Base-by-base conservation (phyloP, 2,113 vertebrate genomes). In the Myrmophylax atrothorax region DNA sequence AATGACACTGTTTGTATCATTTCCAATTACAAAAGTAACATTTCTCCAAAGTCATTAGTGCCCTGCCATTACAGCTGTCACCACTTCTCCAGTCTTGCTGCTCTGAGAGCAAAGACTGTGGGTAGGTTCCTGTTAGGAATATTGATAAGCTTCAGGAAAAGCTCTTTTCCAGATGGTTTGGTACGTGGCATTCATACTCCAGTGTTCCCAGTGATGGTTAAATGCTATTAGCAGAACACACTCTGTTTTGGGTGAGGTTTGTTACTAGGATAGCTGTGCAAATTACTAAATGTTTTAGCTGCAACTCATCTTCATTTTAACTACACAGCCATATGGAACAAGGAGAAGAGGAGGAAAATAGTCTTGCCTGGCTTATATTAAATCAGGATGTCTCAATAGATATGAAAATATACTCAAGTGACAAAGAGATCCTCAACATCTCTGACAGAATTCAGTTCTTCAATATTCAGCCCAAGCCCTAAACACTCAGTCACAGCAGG, bases 21-120 rank as follows among this genome's bases (percentile, higher is more conserved):
- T 86, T 93, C 64, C 93, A 85, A 81, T 89, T 80, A 81, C 42
- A 92, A 64, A 55, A 68, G 86, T 44, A 87, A 38, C 44, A 49
- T 88, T 93, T 87, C 80, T 86, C 80, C n/a, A 31, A 44, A 89
- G 76, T 70, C 86, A 63, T 90, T 92, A 95, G 64, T 50, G 28
- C 69, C 64, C 73, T 84, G 67, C 83, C 40, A 40, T 89, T 85
- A 74, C 1, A 76, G 75, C 55, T 92, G 83, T 68, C 86, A 82
- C 68, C 1, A 9, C 62, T 90, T 77, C 60, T 77, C 47, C 42
- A 20, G 44, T 35, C 44, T 77, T 80, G 37, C 64, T 84, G 76
- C 80, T 84, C 56, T 47, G 26, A 92, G 29, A 84, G 40, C 33
- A 5, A 76, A 84, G 35, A 70, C 19, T 72, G 37, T 59, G 49